Conservation (phyloP, 2,888 invertebrate genomes). For the Macrosoma leucophasiata region DNA sequence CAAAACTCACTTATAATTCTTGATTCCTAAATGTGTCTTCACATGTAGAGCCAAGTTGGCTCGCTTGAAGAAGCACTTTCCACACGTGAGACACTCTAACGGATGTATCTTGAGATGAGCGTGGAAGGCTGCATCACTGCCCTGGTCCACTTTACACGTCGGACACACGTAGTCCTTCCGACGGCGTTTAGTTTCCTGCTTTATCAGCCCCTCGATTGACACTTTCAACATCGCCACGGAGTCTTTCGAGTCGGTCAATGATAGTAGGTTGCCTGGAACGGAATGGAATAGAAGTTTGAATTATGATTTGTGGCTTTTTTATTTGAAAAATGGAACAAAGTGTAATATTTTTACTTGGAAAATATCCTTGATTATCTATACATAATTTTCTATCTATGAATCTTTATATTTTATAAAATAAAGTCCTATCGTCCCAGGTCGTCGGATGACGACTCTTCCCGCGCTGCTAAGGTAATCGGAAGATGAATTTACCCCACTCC, state of each 20-base stretch:
- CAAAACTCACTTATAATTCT: conserved; percentile 75
- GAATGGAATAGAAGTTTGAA: no score
- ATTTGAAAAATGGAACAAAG: conserved; percentile 20
- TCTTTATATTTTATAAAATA: no score
- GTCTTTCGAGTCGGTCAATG: conserved; percentile 50
- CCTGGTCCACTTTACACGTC: conserved; percentile 77
- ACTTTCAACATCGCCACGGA: conserved; percentile 49
- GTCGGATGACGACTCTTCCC: no score
- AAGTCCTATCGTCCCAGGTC: no score
- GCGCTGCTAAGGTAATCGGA: no score
- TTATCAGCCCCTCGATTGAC: conserved; percentile 62
- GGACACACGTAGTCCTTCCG: conserved; percentile 54
- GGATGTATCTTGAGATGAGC: conserved; percentile 87
- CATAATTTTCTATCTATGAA: no score
- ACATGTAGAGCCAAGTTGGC: conserved; percentile 85
- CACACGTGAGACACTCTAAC: conserved; percentile 87
- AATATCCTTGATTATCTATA: no score
- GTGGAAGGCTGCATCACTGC: conserved; percentile 80
- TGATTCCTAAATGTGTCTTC: conserved; percentile 87
- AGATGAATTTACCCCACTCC: no score
- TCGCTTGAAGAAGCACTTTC: conserved; percentile 84
- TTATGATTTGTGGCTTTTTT: no score
- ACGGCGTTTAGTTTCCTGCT: conserved; percentile 51
- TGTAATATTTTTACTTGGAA: conserved; percentile 1
- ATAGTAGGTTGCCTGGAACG: conserved; percentile 45